phyloP scores from a whole-genome alignment of 2,113 vertebrate species.

The Nycticryphes semicollaris region DNA sequence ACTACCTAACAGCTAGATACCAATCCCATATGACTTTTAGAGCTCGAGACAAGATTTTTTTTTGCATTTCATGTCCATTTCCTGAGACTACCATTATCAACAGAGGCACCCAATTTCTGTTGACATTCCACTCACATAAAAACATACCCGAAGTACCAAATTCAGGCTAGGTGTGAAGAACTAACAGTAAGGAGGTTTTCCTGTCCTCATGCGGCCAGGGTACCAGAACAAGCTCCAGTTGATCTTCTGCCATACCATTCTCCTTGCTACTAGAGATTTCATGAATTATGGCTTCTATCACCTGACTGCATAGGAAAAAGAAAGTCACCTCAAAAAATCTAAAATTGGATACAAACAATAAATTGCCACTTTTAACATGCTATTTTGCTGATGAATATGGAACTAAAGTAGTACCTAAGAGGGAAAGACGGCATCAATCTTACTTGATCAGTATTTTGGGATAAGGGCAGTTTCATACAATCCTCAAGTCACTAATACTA shows the following conservation, averaged over 20 bases:
- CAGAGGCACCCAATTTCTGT: accelerated
- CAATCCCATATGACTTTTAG: neutral
- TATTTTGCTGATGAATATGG: neutral
- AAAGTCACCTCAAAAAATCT: neutral
- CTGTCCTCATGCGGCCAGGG: neutral
- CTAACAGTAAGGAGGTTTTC: neutral
- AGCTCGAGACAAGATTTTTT: neutral
- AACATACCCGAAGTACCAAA: neutral
- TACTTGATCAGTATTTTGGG: neutral
- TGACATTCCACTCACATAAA: neutral
- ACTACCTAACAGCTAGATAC: neutral
- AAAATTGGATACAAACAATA: neutral
- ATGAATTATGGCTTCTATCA: neutral
- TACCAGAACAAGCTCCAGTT: neutral
- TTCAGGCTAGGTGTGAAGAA: neutral
- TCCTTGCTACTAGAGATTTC: neutral
- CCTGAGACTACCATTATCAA: neutral
- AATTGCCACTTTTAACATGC: neutral
- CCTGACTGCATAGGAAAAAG: neutral
- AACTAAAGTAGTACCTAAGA: neutral
- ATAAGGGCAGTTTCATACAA: neutral
- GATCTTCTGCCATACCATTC: neutral
- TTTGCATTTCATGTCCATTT: neutral
- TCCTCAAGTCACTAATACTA: neutral
- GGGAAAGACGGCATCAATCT: neutral